Conservation (phyloP, 2,113 vertebrate genomes). For the Antigone vipio region DNA sequence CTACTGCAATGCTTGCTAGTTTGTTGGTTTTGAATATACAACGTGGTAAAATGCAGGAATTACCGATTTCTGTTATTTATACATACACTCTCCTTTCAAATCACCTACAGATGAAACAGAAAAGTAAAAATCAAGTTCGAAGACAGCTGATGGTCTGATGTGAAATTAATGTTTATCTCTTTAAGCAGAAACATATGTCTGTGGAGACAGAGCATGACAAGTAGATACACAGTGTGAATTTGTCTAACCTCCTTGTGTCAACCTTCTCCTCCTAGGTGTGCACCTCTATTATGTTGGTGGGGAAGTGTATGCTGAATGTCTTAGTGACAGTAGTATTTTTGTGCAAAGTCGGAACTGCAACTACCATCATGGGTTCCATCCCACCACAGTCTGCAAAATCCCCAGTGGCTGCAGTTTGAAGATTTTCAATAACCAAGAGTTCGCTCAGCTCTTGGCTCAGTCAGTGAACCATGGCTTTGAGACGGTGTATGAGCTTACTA, state of each 20-base stretch:
- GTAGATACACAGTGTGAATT: not conserved
- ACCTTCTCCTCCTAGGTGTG: constrained; percentile 79
- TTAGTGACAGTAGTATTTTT: constrained; percentile 98
- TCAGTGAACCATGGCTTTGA: constrained; percentile 99
- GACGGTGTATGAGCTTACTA: constrained; percentile 98
- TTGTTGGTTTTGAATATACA: not conserved
- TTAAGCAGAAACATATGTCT: not conserved
- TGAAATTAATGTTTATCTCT: not conserved
- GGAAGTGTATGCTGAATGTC: constrained; percentile 96
- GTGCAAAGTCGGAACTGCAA: constrained; percentile 99
- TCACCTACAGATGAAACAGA: not conserved
- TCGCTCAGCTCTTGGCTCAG: constrained; percentile 94
- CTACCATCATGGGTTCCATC: constrained; percentile 97
- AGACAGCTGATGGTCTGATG: not conserved
- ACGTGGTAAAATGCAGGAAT: not conserved
- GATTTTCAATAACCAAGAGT: constrained; percentile 99
- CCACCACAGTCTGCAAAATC: constrained; percentile 98
- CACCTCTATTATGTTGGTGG: constrained; percentile 97
- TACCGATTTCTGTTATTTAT: not conserved
- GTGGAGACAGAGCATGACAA: not conserved
- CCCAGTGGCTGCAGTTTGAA: constrained; percentile 97
- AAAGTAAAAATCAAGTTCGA: not conserved
- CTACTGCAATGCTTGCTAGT: not conserved
- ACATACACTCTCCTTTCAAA: not conserved
- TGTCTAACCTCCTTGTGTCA: not conserved